phyloP scores from a whole-genome alignment of 1,140 invertebrate genomes.

The Babylonia areolata region DNA sequence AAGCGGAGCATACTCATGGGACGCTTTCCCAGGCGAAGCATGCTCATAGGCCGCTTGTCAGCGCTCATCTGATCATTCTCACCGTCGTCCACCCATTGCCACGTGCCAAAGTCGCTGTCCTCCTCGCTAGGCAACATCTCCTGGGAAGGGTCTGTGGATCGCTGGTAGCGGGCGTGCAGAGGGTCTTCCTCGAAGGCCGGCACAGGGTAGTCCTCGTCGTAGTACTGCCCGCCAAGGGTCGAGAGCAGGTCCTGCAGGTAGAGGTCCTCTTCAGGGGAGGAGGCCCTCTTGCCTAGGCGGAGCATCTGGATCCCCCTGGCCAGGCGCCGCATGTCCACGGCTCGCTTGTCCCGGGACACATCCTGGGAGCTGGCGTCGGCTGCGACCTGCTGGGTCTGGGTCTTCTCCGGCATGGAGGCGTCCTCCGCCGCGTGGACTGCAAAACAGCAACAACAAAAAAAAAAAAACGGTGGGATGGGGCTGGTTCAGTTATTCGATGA shows the following conservation, averaged over 20 bases:
- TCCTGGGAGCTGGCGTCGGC: constrained; percentile 24
- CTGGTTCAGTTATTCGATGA: too few species aligned
- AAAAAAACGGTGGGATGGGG: too few species aligned
- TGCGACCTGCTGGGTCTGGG: neutral
- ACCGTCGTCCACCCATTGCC: constrained; percentile 46
- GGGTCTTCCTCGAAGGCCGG: neutral
- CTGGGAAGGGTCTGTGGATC: constrained; percentile 21
- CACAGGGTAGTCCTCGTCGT: neutral
- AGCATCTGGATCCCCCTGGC: constrained; percentile 67
- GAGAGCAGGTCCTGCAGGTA: constrained; percentile 38
- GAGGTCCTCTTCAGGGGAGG: constrained; percentile 23
- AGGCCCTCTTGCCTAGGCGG: constrained; percentile 52
- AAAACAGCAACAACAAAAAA: too few species aligned
- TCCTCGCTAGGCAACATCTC: neutral
- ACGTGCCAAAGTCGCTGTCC: constrained; percentile 36
- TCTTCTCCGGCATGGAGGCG: neutral
- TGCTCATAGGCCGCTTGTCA: constrained; percentile 53
- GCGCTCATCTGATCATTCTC: neutral
- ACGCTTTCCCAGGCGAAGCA: constrained; percentile 60
- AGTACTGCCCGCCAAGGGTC: constrained; percentile 28
- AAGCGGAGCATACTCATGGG: constrained; percentile 58
- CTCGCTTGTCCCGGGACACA: constrained; percentile 55
- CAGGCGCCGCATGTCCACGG: constrained; percentile 61
- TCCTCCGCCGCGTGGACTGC: too few species aligned
- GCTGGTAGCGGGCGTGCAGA: constrained; percentile 3